phyloP scores from a whole-genome alignment of 2,797 vertebrate species.

The Lutra lutra region DNA sequence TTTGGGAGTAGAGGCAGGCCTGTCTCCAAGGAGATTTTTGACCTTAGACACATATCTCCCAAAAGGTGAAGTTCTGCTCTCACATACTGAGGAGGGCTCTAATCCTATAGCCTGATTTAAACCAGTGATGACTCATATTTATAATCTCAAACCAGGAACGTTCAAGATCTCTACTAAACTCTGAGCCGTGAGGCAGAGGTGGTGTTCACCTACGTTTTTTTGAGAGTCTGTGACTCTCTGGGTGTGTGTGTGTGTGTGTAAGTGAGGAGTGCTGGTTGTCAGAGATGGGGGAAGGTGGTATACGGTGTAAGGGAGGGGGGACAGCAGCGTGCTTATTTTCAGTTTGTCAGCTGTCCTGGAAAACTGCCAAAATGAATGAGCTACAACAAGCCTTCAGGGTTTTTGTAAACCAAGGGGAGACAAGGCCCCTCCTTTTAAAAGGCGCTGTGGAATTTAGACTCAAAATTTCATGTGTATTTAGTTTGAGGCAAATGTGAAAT shows the following conservation, averaged over 20 bases:
- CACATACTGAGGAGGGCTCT: background rate
- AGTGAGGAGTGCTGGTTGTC: background rate
- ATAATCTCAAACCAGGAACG: background rate
- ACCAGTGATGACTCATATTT: background rate
- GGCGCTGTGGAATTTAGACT: conserved; percentile 71
- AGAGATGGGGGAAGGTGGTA: background rate
- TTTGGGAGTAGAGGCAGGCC: background rate
- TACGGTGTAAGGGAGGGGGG: background rate
- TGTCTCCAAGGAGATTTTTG: conserved; percentile 16
- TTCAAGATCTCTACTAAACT: background rate
- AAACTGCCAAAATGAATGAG: conserved; percentile 80
- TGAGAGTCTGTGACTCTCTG: background rate
- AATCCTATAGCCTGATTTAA: background rate
- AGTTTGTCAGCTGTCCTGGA: conserved; percentile 76
- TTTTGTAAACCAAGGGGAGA: conserved; percentile 70
- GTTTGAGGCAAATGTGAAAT: conserved; percentile 69
- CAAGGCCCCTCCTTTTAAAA: conserved; percentile 50
- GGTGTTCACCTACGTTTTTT: background rate
- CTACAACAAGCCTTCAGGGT: conserved; percentile 76
- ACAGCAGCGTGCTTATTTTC: conserved; percentile 74
- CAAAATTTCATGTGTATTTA: conserved; percentile 68
- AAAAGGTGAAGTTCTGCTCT: conserved; percentile 31
- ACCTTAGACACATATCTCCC: background rate
- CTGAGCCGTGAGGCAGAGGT: background rate
- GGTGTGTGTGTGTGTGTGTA: background rate